Evolutionary conservation across 2,888 invertebrate genomes (phyloP).

Genomic region (Mythimna vitellina): DNA sequence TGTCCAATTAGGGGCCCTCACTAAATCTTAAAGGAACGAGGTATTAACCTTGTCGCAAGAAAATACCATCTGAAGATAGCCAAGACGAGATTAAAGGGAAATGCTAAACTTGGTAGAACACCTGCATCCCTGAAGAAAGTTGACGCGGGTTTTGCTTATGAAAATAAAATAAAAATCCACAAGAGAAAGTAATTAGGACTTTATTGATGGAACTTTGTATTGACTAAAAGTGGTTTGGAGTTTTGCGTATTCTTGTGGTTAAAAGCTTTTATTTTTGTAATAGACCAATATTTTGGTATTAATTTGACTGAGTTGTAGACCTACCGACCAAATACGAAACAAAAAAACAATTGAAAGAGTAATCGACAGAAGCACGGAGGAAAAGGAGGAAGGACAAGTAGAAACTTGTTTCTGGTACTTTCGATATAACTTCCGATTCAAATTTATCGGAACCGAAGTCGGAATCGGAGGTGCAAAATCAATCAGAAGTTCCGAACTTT

Average conservation of each 20-base stretch:
- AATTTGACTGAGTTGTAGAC: too few relatives aligned
- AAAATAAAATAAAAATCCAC: slow-evolving; percentile 32
- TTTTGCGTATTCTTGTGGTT: not conserved
- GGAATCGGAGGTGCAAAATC: too few relatives aligned
- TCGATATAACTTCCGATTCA: too few relatives aligned
- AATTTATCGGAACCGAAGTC: too few relatives aligned
- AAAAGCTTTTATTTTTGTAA: too few relatives aligned
- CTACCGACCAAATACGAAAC: too few relatives aligned
- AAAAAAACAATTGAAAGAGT: too few relatives aligned
- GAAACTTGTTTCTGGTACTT: too few relatives aligned
- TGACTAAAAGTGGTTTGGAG: not conserved
- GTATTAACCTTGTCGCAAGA: slow-evolving; percentile 31
- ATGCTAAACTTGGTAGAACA: slow-evolving; percentile 50
- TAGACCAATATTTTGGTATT: too few relatives aligned
- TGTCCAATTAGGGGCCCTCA: slow-evolving; percentile 33
- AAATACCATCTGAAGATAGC: slow-evolving; percentile 47
- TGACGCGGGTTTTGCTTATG: not conserved
- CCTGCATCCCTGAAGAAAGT: slow-evolving; percentile 46
- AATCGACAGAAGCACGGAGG: too few relatives aligned
- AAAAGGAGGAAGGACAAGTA: too few relatives aligned
- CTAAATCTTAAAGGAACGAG: slow-evolving; percentile 28
- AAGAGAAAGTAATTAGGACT: slow-evolving; percentile 15
- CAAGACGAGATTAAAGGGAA: slow-evolving; percentile 45
- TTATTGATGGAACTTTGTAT: slow-evolving; percentile 27
- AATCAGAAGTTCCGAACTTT: too few relatives aligned